Evolutionary conservation across 2,888 invertebrate species (phyloP).

Genomic region (Ptilodon capucinus): DNA sequence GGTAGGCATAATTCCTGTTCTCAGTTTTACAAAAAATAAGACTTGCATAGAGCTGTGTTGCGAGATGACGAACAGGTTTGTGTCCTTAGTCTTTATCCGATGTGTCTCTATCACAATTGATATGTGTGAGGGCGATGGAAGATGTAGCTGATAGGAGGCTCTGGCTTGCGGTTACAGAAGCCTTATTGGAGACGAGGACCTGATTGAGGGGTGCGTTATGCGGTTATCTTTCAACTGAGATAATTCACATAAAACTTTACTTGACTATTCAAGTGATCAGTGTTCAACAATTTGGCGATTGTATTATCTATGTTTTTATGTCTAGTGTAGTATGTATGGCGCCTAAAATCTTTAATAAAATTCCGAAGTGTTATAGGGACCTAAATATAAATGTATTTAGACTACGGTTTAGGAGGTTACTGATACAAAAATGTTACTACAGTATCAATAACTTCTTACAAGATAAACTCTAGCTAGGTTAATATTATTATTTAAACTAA

Average conservation of each 20-base stretch:
- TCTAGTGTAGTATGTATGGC: too few relatives aligned
- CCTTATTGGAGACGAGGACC: constrained; percentile 40
- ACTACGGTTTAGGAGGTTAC: too few relatives aligned
- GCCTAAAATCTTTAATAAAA: too few relatives aligned
- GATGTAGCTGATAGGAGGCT: constrained; percentile 23
- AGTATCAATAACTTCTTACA: too few relatives aligned
- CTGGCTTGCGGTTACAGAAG: constrained; percentile 66
- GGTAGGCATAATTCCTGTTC: constrained; percentile 29
- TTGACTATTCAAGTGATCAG: too few relatives aligned
- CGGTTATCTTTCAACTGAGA: neutral
- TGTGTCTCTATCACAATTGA: constrained; percentile 31
- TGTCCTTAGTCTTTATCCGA: constrained; percentile 35
- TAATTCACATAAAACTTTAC: neutral
- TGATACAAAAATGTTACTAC: too few relatives aligned
- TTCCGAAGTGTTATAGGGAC: too few relatives aligned
- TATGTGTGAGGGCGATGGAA: constrained; percentile 33
- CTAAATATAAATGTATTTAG: too few relatives aligned
- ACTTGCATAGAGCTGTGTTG: constrained; percentile 32
- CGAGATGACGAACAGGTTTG: constrained; percentile 56
- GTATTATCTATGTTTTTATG: too few relatives aligned
- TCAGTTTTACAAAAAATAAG: constrained; percentile 47
- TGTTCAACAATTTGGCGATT: too few relatives aligned
- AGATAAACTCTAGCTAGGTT: too few relatives aligned
- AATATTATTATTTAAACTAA: too few relatives aligned
- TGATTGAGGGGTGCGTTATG: constrained; percentile 1